Evolutionary conservation across 2,888 invertebrate genomes (phyloP), one percentile per base, ranked within the genome.

Genomic region (Sisyra terminalis): DNA sequence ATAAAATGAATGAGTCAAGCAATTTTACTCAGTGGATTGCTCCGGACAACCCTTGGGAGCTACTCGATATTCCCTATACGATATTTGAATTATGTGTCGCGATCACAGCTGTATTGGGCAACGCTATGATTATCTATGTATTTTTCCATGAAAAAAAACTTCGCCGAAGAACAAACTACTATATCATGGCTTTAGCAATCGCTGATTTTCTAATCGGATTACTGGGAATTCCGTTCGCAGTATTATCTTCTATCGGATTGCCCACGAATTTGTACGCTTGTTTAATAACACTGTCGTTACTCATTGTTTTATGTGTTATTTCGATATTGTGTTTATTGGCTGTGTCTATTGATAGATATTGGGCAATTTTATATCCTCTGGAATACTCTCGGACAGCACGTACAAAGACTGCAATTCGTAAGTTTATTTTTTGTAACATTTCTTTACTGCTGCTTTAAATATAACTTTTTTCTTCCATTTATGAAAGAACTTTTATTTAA

Each of bases 281-380:
- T n/a, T 34, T 34, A 14, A 34, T 34, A 7, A 13, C 34, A 13
- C n/a, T 34, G 6, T 34, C 34, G 14, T 13, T 5, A 34, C 34
- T 34, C 3, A 34, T 34, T 7, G 34, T 34, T 13, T 8, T 14
- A 10, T 34, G 34, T 14, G 14, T 34, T 34, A 34, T 14, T 34
- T 34, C 34, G 7, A 14, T 34, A 8, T 34, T 34, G 11, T 13
- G 34, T n/a, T 13, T 34, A 13, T 34, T 34, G 14, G 34, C 34
- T 3, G 34, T 34, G 11, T 34, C 34, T 11, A 34, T 34, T 34
- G 34, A 34, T 34, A 7, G 34, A 13, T 34, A 34, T 34, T 34
- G 34, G 34, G 34, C 34, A 9, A 34, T 34, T 34, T 13, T 34
- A 8, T 34, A 13, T 3, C 34, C 34, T n/a, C 6, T 34, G 34